Percentiles rank a stretch among this genome's conserved stretches.
phyloP scores from a whole-genome alignment of 2,797 vertebrate genomes.

The Lycodopsis pacificus region DNA sequence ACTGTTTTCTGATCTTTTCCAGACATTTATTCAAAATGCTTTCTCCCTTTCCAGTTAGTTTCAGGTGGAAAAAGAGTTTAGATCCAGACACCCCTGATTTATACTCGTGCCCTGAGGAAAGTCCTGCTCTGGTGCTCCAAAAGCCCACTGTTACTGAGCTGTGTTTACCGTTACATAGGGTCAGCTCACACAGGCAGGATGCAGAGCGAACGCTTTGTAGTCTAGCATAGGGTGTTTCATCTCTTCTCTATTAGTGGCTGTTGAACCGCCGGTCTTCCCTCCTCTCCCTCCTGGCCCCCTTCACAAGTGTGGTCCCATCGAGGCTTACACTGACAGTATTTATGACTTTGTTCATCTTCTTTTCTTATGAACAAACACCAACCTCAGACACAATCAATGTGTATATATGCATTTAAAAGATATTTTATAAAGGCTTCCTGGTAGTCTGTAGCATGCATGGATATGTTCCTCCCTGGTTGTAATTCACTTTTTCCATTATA shows the following conservation, averaged over 20 bases:
- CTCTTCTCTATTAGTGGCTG: conserved; percentile 46
- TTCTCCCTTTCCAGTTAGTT: conserved; percentile 2
- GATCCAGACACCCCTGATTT: background rate
- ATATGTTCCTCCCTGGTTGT: background rate
- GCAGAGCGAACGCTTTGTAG: conserved; percentile 53
- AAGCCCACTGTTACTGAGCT: conserved; percentile 20
- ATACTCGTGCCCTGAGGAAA: conserved; percentile 5
- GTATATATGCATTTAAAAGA: background rate
- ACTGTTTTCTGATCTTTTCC: conserved; percentile 12
- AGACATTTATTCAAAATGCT: conserved; percentile 13
- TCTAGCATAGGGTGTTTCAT: conserved; percentile 46
- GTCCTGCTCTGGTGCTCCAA: conserved; percentile 23
- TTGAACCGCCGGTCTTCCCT: conserved; percentile 25
- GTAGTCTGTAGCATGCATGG: background rate
- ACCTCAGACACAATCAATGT: background rate
- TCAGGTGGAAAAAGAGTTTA: background rate
- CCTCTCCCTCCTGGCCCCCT: conserved; percentile 15
- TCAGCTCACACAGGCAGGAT: conserved; percentile 32
- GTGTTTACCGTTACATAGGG: conserved; percentile 34
- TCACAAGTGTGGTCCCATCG: conserved; percentile 20
- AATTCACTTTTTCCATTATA: background rate
- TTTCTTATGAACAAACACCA: background rate
- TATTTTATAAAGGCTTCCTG: background rate
- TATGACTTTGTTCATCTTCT: conserved; percentile 4
- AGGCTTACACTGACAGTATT: background rate